A percentile compares a stretch with the other conserved stretches of the same genome.
These are phyloP conservation scores for Rhinoderma darwinii DNA, from an alignment of 2,113 vertebrate genomes.

Conservation along the genomic window DNA sequence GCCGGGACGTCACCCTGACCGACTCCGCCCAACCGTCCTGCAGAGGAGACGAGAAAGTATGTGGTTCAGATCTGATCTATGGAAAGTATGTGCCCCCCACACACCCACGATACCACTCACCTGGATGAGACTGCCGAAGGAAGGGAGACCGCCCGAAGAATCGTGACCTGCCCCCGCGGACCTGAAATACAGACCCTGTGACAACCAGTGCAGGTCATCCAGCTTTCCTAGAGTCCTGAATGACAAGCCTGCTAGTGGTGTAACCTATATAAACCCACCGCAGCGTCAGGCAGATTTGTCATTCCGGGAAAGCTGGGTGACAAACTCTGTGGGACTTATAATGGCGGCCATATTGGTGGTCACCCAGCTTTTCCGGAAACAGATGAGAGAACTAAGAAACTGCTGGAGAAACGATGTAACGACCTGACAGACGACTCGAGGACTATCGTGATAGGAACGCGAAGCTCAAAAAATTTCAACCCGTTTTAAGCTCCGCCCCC, in stretches of 20 bases:
- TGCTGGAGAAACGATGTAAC: no score
- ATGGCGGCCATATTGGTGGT: no score
- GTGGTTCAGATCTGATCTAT: not conserved
- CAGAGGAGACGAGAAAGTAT: not conserved
- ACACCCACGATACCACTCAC: conserved; percentile 57
- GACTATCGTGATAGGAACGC: no score
- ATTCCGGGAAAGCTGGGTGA: not conserved
- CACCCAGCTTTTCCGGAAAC: no score
- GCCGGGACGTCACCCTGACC: conserved; percentile 68
- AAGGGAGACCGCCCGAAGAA: conserved; percentile 66
- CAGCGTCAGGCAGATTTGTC: not conserved
- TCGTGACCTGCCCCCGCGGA: conserved; percentile 69
- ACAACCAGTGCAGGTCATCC: not conserved
- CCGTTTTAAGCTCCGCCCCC: no score
- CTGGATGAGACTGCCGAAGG: conserved; percentile 73
- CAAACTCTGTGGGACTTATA: no score
- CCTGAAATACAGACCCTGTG: conserved; percentile 61
- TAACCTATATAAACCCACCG: no score
- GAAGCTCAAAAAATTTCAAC: no score
- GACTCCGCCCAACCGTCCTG: conserved; percentile 78
- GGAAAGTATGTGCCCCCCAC: not conserved
- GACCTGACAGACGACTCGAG: no score
- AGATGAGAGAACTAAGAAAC: no score
- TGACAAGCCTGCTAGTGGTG: no score
- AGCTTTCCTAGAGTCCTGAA: not conserved